These are phyloP conservation scores for Procavia capensis DNA, from an alignment of 2,113 vertebrate species.

Conservation along the genomic window DNA sequence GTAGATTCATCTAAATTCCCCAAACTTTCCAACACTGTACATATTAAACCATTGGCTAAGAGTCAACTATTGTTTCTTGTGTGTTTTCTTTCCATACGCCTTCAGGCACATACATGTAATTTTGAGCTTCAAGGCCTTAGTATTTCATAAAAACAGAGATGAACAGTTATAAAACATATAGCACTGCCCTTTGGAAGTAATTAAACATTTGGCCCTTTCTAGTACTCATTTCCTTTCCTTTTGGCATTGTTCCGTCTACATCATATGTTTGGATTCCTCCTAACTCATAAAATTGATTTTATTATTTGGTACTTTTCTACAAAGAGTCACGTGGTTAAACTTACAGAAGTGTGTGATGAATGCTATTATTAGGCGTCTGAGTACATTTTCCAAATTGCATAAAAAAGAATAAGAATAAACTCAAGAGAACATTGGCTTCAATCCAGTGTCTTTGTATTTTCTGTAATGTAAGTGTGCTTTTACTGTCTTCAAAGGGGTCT, in stretches of 20 bases:
- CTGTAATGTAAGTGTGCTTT: neutral
- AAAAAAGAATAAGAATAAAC: neutral
- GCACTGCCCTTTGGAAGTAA: slow-evolving; percentile 73
- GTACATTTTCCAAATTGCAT: slow-evolving; percentile 28
- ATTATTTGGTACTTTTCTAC: neutral
- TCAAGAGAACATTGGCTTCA: neutral
- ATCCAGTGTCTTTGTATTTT: neutral
- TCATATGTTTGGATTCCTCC: neutral
- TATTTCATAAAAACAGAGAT: slow-evolving; percentile 75
- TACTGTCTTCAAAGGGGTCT: slow-evolving; percentile 16
- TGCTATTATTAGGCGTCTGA: neutral
- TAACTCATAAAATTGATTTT: slow-evolving; percentile 30
- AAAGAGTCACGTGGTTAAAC: slow-evolving; percentile 38
- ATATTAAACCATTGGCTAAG: slow-evolving; percentile 61
- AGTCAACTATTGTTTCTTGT: slow-evolving; percentile 26
- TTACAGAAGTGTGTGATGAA: slow-evolving; percentile 26
- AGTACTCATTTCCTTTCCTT: slow-evolving; percentile 52
- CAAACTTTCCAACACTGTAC: slow-evolving; percentile 45
- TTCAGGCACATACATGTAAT: slow-evolving; percentile 75
- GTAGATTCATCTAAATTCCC: slow-evolving; percentile 20
- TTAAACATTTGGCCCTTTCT: slow-evolving; percentile 71
- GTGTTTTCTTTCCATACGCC: slow-evolving; percentile 61
- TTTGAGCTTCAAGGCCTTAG: slow-evolving; percentile 75
- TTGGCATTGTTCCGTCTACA: slow-evolving; percentile 2
- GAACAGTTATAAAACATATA: slow-evolving; percentile 73